Base-by-base conservation (phyloP, 1,140 invertebrate species). In the Pissodes strobi region DNA sequence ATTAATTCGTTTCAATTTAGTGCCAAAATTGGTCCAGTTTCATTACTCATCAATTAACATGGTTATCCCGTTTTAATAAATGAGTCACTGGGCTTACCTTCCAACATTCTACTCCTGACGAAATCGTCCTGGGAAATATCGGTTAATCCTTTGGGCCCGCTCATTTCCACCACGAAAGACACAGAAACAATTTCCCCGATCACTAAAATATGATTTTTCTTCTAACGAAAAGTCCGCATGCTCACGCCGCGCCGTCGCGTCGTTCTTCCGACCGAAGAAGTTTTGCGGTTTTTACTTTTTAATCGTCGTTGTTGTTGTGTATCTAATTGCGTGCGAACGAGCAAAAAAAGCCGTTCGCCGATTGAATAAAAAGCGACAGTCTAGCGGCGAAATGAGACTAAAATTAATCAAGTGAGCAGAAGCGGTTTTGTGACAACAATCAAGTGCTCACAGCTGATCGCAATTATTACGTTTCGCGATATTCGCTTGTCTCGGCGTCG, bases 91-190 rank as follows among this genome's bases (percentile, higher is more conserved):
- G n/a, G 1, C 34, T 56, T 64, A 64, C 61, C 61, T 64, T 64
- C 61, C n/a, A 64, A 18, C 51, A 64, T 64, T 46, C 61, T 30
- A 48, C 51, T 56, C 27, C 61, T 64, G 18, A 39, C 52, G 19
- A 56, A 56, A 27, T 56, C 61, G 15, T 52, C 61, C 34, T 56
- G 51, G 10, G 45, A 15, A 10, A 55, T 15, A 2, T 56, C 61
- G 10, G 34, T 41, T 43, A 56, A 37, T 48, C 41, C 61, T 52
- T 64, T 64, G 9, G 27, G 12, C 8, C 22, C 27, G 30, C 45
- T 56, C 61, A 64, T 64, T 22, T 18, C 34, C n/a, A 48, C 10
- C 3, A 48, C 38, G 38, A 9, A 13, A 34, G 34, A 52, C 30
- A 52, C 27, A 34, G 10, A 17, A 21, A 19, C 6, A 41, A 12